A percentile compares a stretch with the other conserved stretches of the same genome.
These are phyloP conservation scores for Neuroscelio doddi DNA, from an alignment of 2,888 invertebrate species.

Conservation along the genomic window DNA sequence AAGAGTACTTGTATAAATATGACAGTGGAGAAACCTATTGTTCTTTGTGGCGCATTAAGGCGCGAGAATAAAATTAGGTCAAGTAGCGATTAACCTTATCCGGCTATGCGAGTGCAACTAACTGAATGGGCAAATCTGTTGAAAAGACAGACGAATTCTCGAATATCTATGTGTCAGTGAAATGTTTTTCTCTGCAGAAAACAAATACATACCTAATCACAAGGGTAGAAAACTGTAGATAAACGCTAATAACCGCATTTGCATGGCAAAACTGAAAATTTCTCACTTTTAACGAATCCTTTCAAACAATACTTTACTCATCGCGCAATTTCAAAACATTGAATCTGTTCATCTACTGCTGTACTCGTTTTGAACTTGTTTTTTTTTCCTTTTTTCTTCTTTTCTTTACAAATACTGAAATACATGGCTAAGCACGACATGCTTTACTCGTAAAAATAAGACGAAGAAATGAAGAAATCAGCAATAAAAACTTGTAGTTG, in stretches of 20 bases:
- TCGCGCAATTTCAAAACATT: conserved; percentile 32
- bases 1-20: conserved; percentile 2
- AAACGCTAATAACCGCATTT: too few species aligned
- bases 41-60: conserved; percentile 63
- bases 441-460: conserved; percentile 33
- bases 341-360: conserved; percentile 41
- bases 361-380: conserved; percentile 43
- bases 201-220: too few species aligned
- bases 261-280: too few species aligned
- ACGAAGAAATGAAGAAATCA: conserved; percentile 34
- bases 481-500: conserved; percentile 32
- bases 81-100: conserved; percentile 70
- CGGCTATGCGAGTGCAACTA: conserved; percentile 42
- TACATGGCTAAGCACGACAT: conserved; percentile 31
- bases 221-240: too few species aligned
- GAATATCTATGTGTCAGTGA: too few species aligned
- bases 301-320: conserved; percentile 28
- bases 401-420: conserved; percentile 28
- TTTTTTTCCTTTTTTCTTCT: conserved; percentile 36
- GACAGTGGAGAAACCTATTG: conserved; percentile 54
- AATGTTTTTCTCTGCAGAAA: too few species aligned
- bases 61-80: conserved; percentile 68
- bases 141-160: conserved; percentile 39
- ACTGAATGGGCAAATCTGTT: conserved; percentile 49
- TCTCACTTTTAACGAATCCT: background rate